A percentile compares a stretch with the other conserved stretches of the same genome.
Evolutionary conservation across 2,113 vertebrate genomes (phyloP).

Genomic region (Sinocyclocheilus maitianheensis): DNA sequence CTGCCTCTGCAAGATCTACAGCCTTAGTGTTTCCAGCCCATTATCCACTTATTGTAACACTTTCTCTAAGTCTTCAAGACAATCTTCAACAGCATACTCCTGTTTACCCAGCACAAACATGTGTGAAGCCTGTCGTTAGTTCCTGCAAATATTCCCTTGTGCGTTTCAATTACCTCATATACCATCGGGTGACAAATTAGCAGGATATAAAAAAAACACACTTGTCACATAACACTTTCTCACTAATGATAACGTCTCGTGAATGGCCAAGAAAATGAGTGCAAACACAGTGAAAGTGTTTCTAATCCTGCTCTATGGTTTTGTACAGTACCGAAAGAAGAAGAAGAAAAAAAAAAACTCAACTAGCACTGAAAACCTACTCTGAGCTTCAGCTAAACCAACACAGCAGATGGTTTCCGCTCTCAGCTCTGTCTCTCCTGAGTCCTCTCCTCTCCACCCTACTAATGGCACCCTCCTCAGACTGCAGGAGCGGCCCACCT

Average conservation of each 20-base stretch:
- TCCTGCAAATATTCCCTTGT: slow-evolving; percentile 1
- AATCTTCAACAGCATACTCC: slow-evolving; percentile 1
- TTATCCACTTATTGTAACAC: not conserved
- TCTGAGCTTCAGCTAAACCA: not conserved
- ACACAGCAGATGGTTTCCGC: slow-evolving; percentile 36
- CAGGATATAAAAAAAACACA: not conserved
- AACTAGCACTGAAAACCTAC: not conserved
- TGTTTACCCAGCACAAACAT: not conserved
- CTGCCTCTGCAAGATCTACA: not conserved
- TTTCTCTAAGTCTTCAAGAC: not conserved
- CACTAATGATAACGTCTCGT: not conserved
- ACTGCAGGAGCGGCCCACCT: slow-evolving; percentile 33
- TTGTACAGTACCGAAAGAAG: not conserved
- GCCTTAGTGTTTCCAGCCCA: not conserved
- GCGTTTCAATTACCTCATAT: not conserved
- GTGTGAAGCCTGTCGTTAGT: not conserved
- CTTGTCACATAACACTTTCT: slow-evolving; percentile 21
- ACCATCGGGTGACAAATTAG: slow-evolving; percentile 23
- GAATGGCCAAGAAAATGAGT: not conserved
- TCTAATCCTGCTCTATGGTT: not conserved
- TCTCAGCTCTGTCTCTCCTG: slow-evolving; percentile 19
- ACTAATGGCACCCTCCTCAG: slow-evolving; percentile 33
- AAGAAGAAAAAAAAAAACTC: not conserved
- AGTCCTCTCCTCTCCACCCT: slow-evolving; percentile 21
- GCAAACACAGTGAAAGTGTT: not conserved